Conservation (phyloP, 2,113 vertebrate genomes). For the Saguinus imperator region DNA sequence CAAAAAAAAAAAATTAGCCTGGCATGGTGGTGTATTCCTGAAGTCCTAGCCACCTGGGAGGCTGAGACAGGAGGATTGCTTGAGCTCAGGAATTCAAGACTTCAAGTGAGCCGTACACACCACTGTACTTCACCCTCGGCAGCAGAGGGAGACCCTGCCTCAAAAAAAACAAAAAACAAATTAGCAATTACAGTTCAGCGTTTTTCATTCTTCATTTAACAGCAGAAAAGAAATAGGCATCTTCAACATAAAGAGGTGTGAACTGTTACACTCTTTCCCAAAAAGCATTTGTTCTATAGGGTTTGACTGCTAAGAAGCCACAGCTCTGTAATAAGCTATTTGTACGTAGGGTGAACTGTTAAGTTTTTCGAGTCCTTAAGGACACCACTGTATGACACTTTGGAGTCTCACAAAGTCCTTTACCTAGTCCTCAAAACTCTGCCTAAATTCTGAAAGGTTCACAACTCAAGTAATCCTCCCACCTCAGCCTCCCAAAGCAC, state of each 20-base stretch:
- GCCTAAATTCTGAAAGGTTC: neutral
- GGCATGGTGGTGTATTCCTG: too few species aligned
- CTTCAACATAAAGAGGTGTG: neutral
- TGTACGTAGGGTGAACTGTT: neutral
- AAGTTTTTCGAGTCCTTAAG: neutral
- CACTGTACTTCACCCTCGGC: too few species aligned
- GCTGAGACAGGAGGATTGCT: too few species aligned
- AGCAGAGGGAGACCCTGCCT: too few species aligned
- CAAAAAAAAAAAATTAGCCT: too few species aligned
- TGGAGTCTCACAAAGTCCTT: neutral
- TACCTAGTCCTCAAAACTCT: neutral
- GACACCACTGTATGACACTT: neutral
- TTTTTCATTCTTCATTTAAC: neutral
- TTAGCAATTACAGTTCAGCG: neutral
- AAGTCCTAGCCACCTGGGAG: too few species aligned
- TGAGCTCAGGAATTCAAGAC: too few species aligned
- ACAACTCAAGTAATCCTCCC: neutral
- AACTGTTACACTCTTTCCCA: neutral
- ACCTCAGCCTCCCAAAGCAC: neutral
- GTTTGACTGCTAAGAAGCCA: neutral
- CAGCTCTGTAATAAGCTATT: neutral
- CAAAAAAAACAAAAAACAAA: too few species aligned
- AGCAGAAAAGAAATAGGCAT: too few species aligned
- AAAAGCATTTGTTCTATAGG: slow-evolving; percentile 17
- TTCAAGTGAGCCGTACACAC: too few species aligned